phyloP scores from a whole-genome alignment of 2,113 vertebrate species.

The Ailurus styani region DNA sequence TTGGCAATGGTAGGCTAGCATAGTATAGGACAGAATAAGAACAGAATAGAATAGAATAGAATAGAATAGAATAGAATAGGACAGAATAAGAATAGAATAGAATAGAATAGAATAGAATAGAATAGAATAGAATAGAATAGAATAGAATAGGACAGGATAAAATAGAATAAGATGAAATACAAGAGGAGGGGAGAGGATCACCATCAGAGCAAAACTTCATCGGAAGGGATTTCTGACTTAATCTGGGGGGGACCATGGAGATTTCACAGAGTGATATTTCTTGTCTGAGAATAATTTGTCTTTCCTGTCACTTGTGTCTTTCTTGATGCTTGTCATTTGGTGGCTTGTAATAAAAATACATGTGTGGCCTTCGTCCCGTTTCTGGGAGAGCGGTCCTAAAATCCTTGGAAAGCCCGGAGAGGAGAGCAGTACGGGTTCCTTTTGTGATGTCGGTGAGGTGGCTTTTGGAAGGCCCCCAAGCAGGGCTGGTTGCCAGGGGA shows the following conservation, averaged over 20 bases:
- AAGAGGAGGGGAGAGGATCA: fast-evolving
- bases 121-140: neutral
- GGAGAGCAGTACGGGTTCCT: fast-evolving
- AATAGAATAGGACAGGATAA: neutral
- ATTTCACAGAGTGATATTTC: fast-evolving
- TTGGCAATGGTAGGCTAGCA: no score
- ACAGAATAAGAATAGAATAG: neutral
- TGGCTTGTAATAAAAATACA: neutral
- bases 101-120: neutral
- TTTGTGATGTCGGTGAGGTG: neutral
- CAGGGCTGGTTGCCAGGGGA: neutral
- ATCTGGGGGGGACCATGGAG: fast-evolving
- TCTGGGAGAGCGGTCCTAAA: neutral
- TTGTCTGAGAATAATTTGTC: neutral
- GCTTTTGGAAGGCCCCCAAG: neutral
- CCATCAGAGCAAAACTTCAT: neutral
- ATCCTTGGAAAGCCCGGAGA: neutral
- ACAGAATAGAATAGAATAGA: neutral
- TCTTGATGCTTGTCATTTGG: fast-evolving
- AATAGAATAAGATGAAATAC: neutral
- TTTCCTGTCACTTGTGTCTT: neutral
- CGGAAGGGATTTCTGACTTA: neutral
- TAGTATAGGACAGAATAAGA: neutral
- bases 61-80: neutral
- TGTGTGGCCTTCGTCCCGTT: fast-evolving